Conservation (phyloP, 2,888 invertebrate species). For the Xanthia icteritia region DNA sequence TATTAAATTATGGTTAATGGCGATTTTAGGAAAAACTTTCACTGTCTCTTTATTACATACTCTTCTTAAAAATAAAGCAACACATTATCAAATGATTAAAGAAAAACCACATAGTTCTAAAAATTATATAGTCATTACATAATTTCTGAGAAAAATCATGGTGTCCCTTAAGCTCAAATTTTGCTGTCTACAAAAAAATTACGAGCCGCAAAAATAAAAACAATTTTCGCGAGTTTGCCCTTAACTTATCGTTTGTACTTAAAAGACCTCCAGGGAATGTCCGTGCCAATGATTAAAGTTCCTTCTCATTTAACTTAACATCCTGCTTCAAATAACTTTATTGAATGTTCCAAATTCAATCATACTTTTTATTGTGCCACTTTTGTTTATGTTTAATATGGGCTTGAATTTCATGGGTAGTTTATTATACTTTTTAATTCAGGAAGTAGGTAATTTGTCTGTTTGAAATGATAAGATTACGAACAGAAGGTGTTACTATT, state of each 20-base stretch:
- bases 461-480: not conserved
- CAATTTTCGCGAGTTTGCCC: conserved; percentile 44
- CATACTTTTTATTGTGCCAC: conserved; percentile 38
- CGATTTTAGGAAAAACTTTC: not conserved
- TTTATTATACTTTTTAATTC: not conserved
- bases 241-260: conserved; percentile 69
- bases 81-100: not conserved
- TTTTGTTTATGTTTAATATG: conserved; percentile 12
- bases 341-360: conserved; percentile 62
- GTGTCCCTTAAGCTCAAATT: conserved; percentile 4
- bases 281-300: conserved; percentile 69
- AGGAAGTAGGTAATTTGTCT: too few relatives aligned
- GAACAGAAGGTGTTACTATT: too few relatives aligned
- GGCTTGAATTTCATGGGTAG: not conserved
- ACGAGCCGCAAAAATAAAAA: conserved; percentile 23
- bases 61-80: not conserved
- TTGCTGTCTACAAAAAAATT: conserved; percentile 41
- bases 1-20: not conserved
- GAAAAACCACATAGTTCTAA: not conserved
- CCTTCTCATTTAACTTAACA: conserved; percentile 64
- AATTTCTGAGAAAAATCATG: not conserved
- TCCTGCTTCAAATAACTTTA: conserved; percentile 60
- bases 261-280: conserved; percentile 62
- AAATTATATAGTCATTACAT: not conserved
- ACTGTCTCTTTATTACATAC: too few relatives aligned